Percentiles rank a stretch among this genome's conserved stretches.
These are phyloP conservation scores for Pararge aegeria DNA, from an alignment of 1,140 invertebrate species.

Conservation along the genomic window DNA sequence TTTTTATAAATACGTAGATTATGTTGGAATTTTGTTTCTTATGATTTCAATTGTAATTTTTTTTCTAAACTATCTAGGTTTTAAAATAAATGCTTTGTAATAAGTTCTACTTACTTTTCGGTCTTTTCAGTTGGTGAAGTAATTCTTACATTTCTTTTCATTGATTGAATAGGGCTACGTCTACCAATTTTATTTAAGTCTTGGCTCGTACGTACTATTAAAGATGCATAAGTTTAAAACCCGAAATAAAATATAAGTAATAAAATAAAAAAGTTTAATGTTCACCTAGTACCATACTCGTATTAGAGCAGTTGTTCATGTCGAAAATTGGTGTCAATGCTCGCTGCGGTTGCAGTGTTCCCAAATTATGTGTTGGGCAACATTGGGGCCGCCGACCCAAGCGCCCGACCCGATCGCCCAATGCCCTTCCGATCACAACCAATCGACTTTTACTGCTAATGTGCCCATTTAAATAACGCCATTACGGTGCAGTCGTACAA, in stretches of 20 bases:
- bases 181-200: too few species aligned
- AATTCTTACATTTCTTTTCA: too few species aligned
- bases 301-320: slow-evolving; percentile 55
- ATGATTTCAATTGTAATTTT: too few species aligned
- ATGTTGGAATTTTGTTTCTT: too few species aligned
- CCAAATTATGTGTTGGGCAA: slow-evolving; percentile 74
- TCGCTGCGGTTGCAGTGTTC: slow-evolving; percentile 76
- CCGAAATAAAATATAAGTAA: not conserved
- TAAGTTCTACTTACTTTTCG: too few species aligned
- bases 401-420: slow-evolving; percentile 39
- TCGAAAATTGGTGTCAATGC: slow-evolving; percentile 74
- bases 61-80: too few species aligned
- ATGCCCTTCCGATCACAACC: slow-evolving; percentile 60
- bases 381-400: slow-evolving; percentile 46
- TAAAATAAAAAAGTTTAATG: not conserved
- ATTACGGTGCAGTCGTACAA: slow-evolving; percentile 19
- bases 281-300: slow-evolving; percentile 19
- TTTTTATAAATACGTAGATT: too few species aligned
- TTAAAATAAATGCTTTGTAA: too few species aligned
- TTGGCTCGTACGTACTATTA: too few species aligned
- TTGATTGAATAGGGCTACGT: too few species aligned
- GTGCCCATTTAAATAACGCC: slow-evolving; percentile 21
- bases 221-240: too few species aligned
- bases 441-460: slow-evolving; percentile 38
- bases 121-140: too few species aligned